A percentile compares a stretch with the other conserved stretches of the same genome.
These are phyloP conservation scores for Poeciliopsis presidionis DNA, from an alignment of 2,797 vertebrate species.

Conservation along the genomic window DNA sequence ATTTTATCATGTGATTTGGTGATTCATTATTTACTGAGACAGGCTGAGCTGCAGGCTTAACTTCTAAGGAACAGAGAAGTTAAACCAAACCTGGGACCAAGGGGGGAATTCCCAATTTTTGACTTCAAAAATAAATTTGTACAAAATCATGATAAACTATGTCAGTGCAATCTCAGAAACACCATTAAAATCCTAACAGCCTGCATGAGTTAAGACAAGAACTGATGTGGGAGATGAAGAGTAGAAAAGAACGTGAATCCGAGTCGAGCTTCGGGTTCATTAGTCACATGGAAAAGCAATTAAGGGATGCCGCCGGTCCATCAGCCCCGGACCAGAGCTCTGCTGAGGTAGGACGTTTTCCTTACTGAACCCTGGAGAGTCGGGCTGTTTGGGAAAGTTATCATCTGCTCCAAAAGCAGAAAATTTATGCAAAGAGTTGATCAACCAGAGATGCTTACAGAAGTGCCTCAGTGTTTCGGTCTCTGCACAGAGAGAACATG, in stretches of 20 bases:
- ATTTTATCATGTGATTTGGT: not conserved
- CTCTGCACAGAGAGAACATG: not conserved
- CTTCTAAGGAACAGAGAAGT: not conserved
- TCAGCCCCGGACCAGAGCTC: slow-evolving; percentile 40
- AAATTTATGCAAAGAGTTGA: slow-evolving; percentile 5
- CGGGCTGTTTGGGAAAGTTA: slow-evolving; percentile 60
- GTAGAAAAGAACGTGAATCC: slow-evolving; percentile 32
- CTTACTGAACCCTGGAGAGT: slow-evolving; percentile 34
- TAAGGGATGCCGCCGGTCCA: slow-evolving; percentile 39
- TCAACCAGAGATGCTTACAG: slow-evolving; percentile 9
- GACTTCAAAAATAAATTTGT: not conserved
- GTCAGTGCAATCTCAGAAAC: not conserved
- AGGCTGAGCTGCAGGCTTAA: not conserved
- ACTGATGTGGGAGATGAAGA: slow-evolving; percentile 29
- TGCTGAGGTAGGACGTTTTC: slow-evolving; percentile 37
- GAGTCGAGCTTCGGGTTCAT: slow-evolving; percentile 21
- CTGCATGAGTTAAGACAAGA: slow-evolving; percentile 10
- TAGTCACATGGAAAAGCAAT: slow-evolving; percentile 69
- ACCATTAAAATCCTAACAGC: slow-evolving; percentile 8
- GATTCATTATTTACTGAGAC: not conserved
- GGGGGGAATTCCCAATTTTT: too few relatives aligned
- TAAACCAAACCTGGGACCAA: too few relatives aligned
- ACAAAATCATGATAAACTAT: not conserved
- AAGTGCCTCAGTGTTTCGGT: slow-evolving; percentile 9
- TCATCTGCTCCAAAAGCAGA: slow-evolving; percentile 31